Base-by-base conservation (phyloP, 2,888 invertebrate genomes). In the Meta bourneti region DNA sequence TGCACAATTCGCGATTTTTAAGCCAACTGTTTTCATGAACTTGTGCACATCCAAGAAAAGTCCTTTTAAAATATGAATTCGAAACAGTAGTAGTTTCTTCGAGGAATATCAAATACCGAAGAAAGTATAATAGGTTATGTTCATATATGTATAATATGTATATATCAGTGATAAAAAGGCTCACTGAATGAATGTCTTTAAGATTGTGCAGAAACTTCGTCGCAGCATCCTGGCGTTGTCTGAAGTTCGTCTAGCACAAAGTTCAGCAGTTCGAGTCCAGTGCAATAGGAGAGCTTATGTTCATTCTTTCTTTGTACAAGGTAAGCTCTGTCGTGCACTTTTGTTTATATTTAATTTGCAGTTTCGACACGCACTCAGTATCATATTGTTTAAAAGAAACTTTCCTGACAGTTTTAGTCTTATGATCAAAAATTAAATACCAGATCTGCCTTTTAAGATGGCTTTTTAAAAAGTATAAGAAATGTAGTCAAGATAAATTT, bases 271-370 rank as follows among this genome's bases (percentile, higher is more conserved):
- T 71, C n/a, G 52, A 19, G 51, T 72, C 34, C 52, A 75, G 84
- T 84, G 84, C 75, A 82, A 34, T 82, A 81, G 71, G 51, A 72
- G 84, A 84, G 84, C 84, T 84, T 84, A 72, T 9, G 75, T 72
- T 61, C 84, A 61, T 54, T 75, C 54, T 75, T 75, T 84, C 52
- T 78, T 75, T 84, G 84, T 84, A 84, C 84, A 84, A 75, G 54
- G 74, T 84, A 84, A 84, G 84, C 84, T 84, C 84, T 84, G 84
- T 72, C 84, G 54, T 74, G 48, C 48, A 75, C 52, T 78, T 78
- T 51, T 52, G 52, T 51, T 20, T n/a, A 16, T 16, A 61, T 11
- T 61, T 61, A 61, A 11, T 61, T 61, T 16, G 9, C 61, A 16
- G 61, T 61, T 61, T 61, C 16, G 61, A 61, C 61, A 61, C 61